Conservation (phyloP, 1,140 invertebrate species). For the Saxidomus purpurata region DNA sequence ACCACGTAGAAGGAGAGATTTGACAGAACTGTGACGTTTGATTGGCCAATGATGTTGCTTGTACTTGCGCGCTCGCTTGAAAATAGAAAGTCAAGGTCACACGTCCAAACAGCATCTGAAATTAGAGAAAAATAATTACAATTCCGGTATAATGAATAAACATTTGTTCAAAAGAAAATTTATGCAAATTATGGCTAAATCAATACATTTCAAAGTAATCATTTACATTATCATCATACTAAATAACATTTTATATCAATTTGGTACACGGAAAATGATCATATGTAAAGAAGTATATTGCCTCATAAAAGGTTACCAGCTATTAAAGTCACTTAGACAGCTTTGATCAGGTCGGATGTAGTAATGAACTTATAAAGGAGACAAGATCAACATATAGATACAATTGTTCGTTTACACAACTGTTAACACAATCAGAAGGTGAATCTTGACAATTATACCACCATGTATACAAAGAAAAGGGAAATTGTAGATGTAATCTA, state of each 20-base stretch:
- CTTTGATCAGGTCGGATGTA: background rate
- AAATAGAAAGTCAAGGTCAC: slow-evolving; percentile 79
- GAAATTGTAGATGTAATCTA: background rate
- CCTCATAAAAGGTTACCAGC: background rate
- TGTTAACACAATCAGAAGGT: background rate
- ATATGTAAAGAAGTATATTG: background rate
- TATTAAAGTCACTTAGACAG: background rate
- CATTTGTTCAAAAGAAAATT: no score
- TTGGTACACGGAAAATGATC: background rate
- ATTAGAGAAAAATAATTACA: slow-evolving; percentile 52
- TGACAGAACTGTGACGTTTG: slow-evolving; percentile 72
- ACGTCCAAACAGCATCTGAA: slow-evolving; percentile 79
- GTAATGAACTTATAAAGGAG: background rate
- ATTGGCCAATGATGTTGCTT: slow-evolving; percentile 72
- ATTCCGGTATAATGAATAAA: no score
- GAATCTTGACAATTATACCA: slow-evolving; percentile 24
- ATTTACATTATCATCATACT: background rate
- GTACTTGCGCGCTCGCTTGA: slow-evolving; percentile 61
- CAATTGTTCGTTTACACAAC: background rate
- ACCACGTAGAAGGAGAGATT: slow-evolving; percentile 69
- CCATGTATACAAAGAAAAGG: background rate
- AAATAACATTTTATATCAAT: background rate
- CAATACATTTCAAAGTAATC: background rate
- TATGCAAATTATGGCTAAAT: background rate
- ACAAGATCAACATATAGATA: background rate